Evolutionary conservation across 1,140 invertebrate genomes (phyloP), one percentile per base, ranked within the genome.

Genomic region (Amyelois transitella): DNA sequence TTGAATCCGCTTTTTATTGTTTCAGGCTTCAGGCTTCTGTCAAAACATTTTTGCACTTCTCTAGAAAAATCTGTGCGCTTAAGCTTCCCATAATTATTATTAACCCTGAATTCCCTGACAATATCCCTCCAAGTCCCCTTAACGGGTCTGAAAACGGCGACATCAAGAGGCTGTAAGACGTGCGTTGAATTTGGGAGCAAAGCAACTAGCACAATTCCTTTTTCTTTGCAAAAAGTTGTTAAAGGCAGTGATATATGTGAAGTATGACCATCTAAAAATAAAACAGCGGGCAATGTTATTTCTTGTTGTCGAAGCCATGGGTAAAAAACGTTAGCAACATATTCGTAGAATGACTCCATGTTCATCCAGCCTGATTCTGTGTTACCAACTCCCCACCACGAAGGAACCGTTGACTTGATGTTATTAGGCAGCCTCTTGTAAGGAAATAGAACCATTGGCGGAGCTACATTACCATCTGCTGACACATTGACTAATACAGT

Each of bases 141-240:
- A 43, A 65, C 32, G 28, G 63, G 58, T 28, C 55, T 55, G 18
- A 65, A 65, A 17, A 65, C 52, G 6, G 63, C 55, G 10, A 88
- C 76, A 66, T 88, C 86, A 28, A 76, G 53, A 10, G 85, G 87
- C 63, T 89, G 84, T 5, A 86, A 51, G 17, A 88, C 68, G 51
- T 88, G 81, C 10, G 81, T 88, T 5, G 75, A 63, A 64, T 89
- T 89, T 1, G 84, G 86, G 44, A 72, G 75, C 12, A 89, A 56
- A 8, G 74, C 66, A 12, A 88, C 52, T 17, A 64, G 22, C 52
- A 57, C 55, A 38, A 83, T 81, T 1, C 55, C 55, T 49, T 81
- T 73, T 22, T 69, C 61, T 4, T 25, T 44, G 53, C 78, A 84
- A 60, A 84, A 75, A 47, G 77, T 12, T 18, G 51, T 60, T 22